Percentiles rank a stretch among this genome's conserved stretches.
These are phyloP conservation scores for Dasyornis broadbenti DNA, from an alignment of 2,113 vertebrate genomes.

Conservation along the genomic window DNA sequence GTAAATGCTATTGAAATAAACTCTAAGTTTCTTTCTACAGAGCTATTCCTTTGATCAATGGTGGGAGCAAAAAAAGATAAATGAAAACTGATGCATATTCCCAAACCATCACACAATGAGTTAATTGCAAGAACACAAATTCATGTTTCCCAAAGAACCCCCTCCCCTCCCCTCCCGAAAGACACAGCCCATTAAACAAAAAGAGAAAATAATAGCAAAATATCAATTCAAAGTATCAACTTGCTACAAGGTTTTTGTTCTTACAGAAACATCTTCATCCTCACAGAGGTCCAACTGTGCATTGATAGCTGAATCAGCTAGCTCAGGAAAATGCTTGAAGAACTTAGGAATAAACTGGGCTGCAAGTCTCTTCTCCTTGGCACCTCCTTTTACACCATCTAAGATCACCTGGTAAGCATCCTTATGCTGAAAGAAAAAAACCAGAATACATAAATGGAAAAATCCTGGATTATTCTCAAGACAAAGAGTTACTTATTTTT, in stretches of 20 bases:
- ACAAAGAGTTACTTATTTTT: background rate
- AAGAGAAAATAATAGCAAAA: background rate
- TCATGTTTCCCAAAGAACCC: background rate
- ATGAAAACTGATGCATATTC: background rate
- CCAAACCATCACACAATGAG: background rate
- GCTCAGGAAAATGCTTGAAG: slow-evolving; percentile 95
- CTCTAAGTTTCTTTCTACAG: background rate
- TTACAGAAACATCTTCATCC: slow-evolving; percentile 97
- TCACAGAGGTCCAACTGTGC: slow-evolving; percentile 97
- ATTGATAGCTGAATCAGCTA: slow-evolving; percentile 94
- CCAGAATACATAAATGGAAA: background rate
- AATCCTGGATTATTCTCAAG: background rate
- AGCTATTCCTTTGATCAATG: background rate
- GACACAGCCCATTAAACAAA: background rate
- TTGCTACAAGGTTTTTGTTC: slow-evolving; percentile 34
- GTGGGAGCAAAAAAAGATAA: background rate
- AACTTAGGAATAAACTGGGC: slow-evolving; percentile 99
- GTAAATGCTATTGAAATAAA: background rate
- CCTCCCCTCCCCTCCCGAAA: background rate
- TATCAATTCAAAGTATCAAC: background rate
- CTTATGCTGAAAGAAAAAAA: slow-evolving; percentile 83
- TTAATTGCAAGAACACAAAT: background rate
- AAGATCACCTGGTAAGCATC: slow-evolving; percentile 94
- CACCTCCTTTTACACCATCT: slow-evolving; percentile 93
- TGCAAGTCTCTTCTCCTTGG: slow-evolving; percentile 95